Conservation (phyloP, 1,140 invertebrate genomes). For the Drosophila pallidifrons region DNA sequence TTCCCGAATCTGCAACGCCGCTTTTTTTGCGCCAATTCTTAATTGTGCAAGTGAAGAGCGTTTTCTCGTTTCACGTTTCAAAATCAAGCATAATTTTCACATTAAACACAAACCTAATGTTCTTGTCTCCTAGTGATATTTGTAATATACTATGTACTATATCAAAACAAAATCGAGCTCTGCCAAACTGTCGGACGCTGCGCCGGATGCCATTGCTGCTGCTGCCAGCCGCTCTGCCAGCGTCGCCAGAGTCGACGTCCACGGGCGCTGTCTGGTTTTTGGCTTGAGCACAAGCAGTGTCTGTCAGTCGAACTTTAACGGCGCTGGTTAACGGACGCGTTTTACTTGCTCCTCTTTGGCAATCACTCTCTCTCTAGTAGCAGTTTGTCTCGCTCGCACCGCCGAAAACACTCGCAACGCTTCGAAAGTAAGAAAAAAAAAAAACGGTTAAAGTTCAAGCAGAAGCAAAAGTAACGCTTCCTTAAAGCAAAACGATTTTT, state of each 20-base stretch:
- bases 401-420: slow-evolving; percentile 19
- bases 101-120: neutral
- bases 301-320: slow-evolving; percentile 68
- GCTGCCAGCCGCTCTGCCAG: slow-evolving; percentile 28
- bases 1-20: too few relatives aligned
- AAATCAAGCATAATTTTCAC: too few relatives aligned
- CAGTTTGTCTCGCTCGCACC: slow-evolving; percentile 8
- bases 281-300: slow-evolving; percentile 28
- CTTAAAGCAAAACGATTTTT: slow-evolving; percentile 30
- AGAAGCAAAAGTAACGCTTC: slow-evolving; percentile 23
- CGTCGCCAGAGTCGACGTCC: slow-evolving; percentile 27
- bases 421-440: slow-evolving; percentile 37
- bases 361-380: slow-evolving; percentile 10
- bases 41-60: neutral
- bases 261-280: slow-evolving; percentile 8
- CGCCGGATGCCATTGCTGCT: slow-evolving; percentile 1
- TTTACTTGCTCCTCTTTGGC: slow-evolving; percentile 40
- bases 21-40: neutral
- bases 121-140: neutral
- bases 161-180: neutral
- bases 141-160: neutral
- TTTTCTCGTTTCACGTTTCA: too few relatives aligned
- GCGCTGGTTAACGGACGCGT: slow-evolving; percentile 68
- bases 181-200: neutral
- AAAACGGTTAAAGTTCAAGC: slow-evolving; percentile 32